Evolutionary conservation across 1,140 invertebrate species (phyloP).

Genomic region (Pseudoatta argentina): DNA sequence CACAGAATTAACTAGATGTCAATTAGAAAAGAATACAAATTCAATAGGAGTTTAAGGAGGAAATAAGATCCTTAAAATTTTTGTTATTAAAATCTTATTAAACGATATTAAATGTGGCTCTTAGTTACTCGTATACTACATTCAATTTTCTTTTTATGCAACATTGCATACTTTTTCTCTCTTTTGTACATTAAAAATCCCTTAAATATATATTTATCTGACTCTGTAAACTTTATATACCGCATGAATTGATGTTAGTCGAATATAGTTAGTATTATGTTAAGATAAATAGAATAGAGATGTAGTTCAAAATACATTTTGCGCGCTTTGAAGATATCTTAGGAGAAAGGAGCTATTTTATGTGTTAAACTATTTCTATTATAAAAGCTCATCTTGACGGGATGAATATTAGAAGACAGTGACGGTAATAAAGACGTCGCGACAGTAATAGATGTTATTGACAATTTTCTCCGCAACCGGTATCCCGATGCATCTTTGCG

Average conservation of each 20-base stretch:
- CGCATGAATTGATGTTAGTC: background rate
- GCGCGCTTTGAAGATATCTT: background rate
- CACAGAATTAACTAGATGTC: background rate
- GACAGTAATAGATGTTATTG: slow-evolving; percentile 75
- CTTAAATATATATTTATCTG: background rate
- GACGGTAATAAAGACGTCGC: slow-evolving; percentile 70
- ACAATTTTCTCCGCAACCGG: slow-evolving; percentile 56
- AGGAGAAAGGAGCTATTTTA: slow-evolving; percentile 14
- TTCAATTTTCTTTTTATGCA: background rate
- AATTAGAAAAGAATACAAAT: background rate
- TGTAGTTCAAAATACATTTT: background rate
- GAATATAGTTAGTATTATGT: background rate
- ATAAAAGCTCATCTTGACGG: slow-evolving; percentile 40
- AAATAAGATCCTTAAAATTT: slow-evolving; percentile 4
- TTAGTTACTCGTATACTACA: background rate
- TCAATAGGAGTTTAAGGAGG: background rate
- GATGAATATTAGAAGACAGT: slow-evolving; percentile 47
- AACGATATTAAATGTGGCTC: slow-evolving; percentile 6
- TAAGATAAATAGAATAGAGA: slow-evolving; percentile 11
- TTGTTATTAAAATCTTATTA: slow-evolving; percentile 18
- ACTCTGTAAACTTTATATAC: background rate
- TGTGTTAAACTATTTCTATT: slow-evolving; percentile 39
- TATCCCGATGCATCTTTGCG: background rate
- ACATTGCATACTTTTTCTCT: background rate
- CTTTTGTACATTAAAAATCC: background rate